Evolutionary conservation across 2,888 invertebrate species (phyloP), one percentile per base, ranked within the genome.

Genomic region (Ferrisia virgata): DNA sequence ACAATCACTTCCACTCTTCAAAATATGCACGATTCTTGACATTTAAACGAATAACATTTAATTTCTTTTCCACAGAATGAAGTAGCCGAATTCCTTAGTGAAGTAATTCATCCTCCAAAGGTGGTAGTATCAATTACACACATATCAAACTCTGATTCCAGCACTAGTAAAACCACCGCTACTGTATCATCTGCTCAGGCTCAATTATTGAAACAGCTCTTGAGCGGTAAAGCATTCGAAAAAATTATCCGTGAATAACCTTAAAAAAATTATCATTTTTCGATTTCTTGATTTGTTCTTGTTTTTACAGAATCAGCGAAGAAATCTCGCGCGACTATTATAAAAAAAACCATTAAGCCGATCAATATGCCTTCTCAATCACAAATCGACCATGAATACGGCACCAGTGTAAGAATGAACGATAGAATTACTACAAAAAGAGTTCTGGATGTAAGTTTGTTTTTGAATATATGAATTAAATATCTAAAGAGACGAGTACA

Each of bases 11-110:
- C n/a, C n/a, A n/a, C n/a, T n/a, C n/a, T n/a, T n/a, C n/a, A n/a
- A n/a, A n/a, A n/a, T n/a, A n/a, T n/a, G n/a, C n/a, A n/a, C n/a
- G n/a, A n/a, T n/a, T n/a, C n/a, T n/a, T n/a, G n/a, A n/a, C n/a
- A 0, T 47, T 47, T n/a, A 13, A 31, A 53, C 28, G 53, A 22
- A 80, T 13, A 79, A 31, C 8, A 69, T 72, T n/a, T 6, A 79
- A 0, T 8, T 84, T 84, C 11, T 43, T 76, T 84, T 85, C 87
- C 87, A 84, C 82, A 91, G 91, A 92, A 93, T 87, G 93, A 93
- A 88, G 89, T 93, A 5, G 92, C 91, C 0, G 92, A 93, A 86
- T 93, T 93, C 87, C 89, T 92, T 0, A 91, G 91, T 85, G 91
- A 90, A 79, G 90, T 92, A 22, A 88, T 93, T 69, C 86, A 91